Evolutionary conservation across 2,113 vertebrate species (phyloP).

Genomic region (Neotragus pygmaeus): DNA sequence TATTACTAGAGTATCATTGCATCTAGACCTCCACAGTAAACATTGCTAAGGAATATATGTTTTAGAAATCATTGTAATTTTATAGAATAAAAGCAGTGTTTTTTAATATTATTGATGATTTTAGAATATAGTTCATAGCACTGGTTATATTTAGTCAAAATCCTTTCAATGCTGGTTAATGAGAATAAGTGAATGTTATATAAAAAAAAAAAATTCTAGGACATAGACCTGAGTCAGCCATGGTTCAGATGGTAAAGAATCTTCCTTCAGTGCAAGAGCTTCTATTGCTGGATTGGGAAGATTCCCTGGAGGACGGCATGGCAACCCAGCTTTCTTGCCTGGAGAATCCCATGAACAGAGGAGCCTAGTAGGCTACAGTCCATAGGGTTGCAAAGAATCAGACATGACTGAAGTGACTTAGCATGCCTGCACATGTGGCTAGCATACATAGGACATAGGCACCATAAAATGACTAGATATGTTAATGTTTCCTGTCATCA

Average conservation of each 20-base stretch:
- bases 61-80: neutral
- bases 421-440: neutral
- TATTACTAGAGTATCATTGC: neutral
- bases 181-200: neutral
- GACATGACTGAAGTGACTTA: neutral
- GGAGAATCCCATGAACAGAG: neutral
- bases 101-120: neutral
- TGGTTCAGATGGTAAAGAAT: neutral
- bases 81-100: no score
- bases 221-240: neutral
- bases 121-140: neutral
- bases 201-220: neutral
- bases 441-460: neutral
- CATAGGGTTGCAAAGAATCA: neutral
- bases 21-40: neutral
- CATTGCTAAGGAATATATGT: neutral
- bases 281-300: fast-evolving
- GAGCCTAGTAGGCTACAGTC: neutral
- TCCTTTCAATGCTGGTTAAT: neutral
- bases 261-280: neutral
- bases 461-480: neutral
- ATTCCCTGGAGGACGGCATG: neutral
- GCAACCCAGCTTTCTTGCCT: neutral
- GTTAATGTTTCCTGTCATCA: neutral
- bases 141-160: neutral